Conservation (phyloP, 1,140 invertebrate species). For the Magallana gigas region DNA sequence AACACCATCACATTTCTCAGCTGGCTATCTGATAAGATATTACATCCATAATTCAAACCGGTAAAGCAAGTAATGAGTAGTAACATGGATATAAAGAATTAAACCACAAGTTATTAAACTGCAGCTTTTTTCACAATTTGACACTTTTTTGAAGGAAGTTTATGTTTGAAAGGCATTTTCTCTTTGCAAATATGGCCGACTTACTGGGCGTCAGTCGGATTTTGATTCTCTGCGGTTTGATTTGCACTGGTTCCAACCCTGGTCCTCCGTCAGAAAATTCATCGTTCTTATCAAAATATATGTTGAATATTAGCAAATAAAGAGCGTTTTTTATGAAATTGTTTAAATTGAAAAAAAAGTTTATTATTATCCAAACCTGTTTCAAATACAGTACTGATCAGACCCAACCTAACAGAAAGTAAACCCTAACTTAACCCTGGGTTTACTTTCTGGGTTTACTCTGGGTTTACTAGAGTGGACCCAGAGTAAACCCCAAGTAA, state of each 20-base stretch:
- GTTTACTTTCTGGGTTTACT: too few relatives aligned
- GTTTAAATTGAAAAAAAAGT: neutral
- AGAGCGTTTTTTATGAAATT: neutral
- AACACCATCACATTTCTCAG: neutral
- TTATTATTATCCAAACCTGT: neutral
- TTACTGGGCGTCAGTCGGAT: neutral
- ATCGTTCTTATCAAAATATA: neutral
- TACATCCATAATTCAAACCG: too few relatives aligned
- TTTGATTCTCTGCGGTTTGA: neutral
- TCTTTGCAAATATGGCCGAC: neutral
- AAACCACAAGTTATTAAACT: too few relatives aligned
- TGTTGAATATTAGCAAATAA: neutral
- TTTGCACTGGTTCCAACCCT: neutral
- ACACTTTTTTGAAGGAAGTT: too few relatives aligned
- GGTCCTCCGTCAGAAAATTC: slow-evolving; percentile 7
- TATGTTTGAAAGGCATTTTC: neutral
- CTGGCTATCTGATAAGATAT: neutral
- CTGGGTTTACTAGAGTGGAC: too few relatives aligned
- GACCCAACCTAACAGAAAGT: too few relatives aligned
- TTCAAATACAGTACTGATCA: neutral
- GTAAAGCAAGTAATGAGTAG: too few relatives aligned
- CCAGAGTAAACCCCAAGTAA: too few relatives aligned
- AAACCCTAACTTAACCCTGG: too few relatives aligned
- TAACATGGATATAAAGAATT: too few relatives aligned
- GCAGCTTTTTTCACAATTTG: too few relatives aligned